Evolutionary conservation across 2,888 invertebrate species (phyloP).

Genomic region (Lampropteryx suffumata): DNA sequence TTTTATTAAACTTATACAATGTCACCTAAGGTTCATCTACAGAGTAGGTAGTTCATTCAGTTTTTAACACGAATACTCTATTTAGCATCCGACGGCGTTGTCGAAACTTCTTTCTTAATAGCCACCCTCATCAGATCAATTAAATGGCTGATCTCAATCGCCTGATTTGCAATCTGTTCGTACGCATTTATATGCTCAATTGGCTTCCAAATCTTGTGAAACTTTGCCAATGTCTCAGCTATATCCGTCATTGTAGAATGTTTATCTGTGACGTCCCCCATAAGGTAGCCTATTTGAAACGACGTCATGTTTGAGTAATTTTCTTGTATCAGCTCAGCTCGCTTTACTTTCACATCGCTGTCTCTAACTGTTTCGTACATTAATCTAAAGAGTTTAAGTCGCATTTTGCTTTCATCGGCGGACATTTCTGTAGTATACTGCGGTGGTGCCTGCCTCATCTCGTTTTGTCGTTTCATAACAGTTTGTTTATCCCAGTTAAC

Average conservation of each 20-base stretch:
- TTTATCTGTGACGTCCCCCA: constrained; percentile 61
- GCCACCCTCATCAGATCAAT: constrained; percentile 46
- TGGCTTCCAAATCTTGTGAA: constrained; percentile 58
- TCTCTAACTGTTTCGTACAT: constrained; percentile 68
- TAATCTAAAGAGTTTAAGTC: constrained; percentile 59
- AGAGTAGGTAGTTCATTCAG: too few species aligned
- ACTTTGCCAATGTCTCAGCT: constrained; percentile 44
- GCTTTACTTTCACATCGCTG: constrained; percentile 57
- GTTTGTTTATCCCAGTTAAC: too few species aligned
- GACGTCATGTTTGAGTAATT: constrained; percentile 51
- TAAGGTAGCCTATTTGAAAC: constrained; percentile 58
- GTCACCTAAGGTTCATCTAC: too few species aligned
- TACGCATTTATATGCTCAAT: constrained; percentile 71
- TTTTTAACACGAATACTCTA: too few species aligned
- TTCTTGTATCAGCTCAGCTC: constrained; percentile 55
- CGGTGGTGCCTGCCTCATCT: neutral
- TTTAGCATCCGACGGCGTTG: too few species aligned
- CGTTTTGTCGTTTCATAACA: too few species aligned
- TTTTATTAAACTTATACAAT: too few species aligned
- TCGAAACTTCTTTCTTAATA: neutral
- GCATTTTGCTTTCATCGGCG: constrained; percentile 55
- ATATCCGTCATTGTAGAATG: constrained; percentile 56
- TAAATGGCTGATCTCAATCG: constrained; percentile 56
- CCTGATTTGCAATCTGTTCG: constrained; percentile 65
- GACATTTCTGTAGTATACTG: neutral